These are phyloP conservation scores for Penaeus chinensis DNA, from an alignment of 1,140 invertebrate genomes.

Conservation along the genomic window DNA sequence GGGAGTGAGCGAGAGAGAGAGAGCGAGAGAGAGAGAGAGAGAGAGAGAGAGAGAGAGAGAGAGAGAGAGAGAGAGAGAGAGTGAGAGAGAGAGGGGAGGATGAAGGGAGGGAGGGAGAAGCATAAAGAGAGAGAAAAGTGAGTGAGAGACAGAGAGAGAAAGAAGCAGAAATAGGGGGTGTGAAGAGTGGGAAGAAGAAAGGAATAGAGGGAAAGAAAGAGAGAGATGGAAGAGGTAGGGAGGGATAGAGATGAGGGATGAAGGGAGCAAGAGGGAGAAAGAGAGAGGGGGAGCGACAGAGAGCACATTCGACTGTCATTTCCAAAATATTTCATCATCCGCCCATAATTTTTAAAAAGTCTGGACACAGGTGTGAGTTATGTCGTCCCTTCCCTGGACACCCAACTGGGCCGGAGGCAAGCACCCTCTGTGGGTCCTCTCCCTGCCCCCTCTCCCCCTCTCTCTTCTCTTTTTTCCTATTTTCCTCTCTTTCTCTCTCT, in stretches of 20 bases:
- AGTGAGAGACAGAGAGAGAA: not conserved
- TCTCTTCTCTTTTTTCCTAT: not conserved
- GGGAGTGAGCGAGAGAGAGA: no score
- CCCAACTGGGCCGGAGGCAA: not conserved
- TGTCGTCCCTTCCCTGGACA: slow-evolving; percentile 10
- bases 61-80: not conserved
- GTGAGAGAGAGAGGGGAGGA: no score
- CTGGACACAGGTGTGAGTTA: slow-evolving; percentile 21
- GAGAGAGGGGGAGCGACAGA: not conserved
- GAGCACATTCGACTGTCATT: no score
- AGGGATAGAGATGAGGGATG: no score
- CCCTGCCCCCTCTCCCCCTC: not conserved
- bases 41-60: not conserved
- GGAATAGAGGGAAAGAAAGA: no score
- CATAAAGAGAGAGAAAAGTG: not conserved
- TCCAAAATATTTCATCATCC: slow-evolving; percentile 17
- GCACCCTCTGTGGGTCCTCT: not conserved
- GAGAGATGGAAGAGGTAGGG: no score
- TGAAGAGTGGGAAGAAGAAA: no score
- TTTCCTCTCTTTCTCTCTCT: not conserved
- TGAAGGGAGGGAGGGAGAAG: not conserved
- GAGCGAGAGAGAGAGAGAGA: not conserved
- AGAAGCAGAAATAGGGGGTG: not conserved
- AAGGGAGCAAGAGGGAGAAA: not conserved
- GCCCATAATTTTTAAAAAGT: slow-evolving; percentile 22